Base-by-base conservation (phyloP, 2,797 vertebrate species). In the Ambastaia sidthimunki region DNA sequence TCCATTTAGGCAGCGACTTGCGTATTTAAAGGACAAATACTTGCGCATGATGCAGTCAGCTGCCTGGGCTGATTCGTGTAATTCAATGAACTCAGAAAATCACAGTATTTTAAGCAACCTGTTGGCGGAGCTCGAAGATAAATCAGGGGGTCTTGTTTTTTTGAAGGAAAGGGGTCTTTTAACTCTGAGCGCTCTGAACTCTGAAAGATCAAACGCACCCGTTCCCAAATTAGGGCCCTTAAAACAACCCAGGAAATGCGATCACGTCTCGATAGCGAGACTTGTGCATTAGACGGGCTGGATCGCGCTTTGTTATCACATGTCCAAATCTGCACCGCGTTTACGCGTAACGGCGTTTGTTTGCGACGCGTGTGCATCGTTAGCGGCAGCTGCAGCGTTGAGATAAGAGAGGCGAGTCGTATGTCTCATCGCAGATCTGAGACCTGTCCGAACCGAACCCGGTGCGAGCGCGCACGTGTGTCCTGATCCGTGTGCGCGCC, bases 181-280 rank as follows among this genome's bases (percentile, higher is more conserved):
- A 75, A 18, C 31, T 55, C 25, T 52, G 37, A n/a, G n/a, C n/a
- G n/a, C n/a, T 85, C 72, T 71, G 41, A n/a, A n/a, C n/a, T 86
- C 76, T 73, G 21, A 28, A 50, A 2, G 73, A 74, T 71, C 31
- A 10, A n/a, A n/a, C n/a, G n/a, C n/a, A n/a, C n/a, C n/a, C n/a
- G n/a, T n/a, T n/a, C n/a, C n/a, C n/a, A n/a, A n/a, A 80, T 80
- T 69, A 71, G 23, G 68, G 16, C 28, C 16, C 9, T 21, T 48
- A 31, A 50, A 79, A 72, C 21, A 54, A 10, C 2, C 18, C 34
- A 76, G 73, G 78, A 80, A 76, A 62, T 76, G 72, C n/a, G 52
- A 73, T 73, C 41, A 28, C 73, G 54, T 66, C 73, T 50, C 7
- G 59, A 73, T 67, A 60, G 63, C 13, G 31, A 68, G 41, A 31